Percentiles rank a stretch among this genome's conserved stretches.
Conservation (phyloP, 2,113 vertebrate genomes). For the Phalacrocorax carbo region DNA sequence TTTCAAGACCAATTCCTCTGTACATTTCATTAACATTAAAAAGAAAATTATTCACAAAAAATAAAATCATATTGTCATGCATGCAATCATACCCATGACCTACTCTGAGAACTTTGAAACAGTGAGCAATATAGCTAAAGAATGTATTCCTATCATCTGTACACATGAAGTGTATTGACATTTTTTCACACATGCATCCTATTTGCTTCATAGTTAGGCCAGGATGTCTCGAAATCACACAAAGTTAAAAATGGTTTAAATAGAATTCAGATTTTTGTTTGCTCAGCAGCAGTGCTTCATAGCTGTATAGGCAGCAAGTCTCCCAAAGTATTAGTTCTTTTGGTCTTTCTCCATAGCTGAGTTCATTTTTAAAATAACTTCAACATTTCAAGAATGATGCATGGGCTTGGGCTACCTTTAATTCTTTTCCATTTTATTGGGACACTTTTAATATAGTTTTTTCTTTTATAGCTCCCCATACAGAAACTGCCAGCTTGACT, state of each 20-base stretch:
- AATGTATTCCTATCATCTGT: neutral
- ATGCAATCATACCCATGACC: neutral
- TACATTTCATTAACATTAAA: neutral
- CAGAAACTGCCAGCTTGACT: conserved; percentile 31
- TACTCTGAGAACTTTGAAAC: neutral
- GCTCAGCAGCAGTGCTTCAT: neutral
- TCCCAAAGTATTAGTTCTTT: neutral
- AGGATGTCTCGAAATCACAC: neutral
- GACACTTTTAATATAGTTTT: conserved; percentile 13
- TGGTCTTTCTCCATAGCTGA: neutral
- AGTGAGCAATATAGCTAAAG: neutral
- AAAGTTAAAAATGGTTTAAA: neutral
- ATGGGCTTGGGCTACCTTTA: neutral
- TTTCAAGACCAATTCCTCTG: neutral
- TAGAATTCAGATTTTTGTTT: neutral
- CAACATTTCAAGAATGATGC: neutral
- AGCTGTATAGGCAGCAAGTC: neutral
- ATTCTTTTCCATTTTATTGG: conserved; percentile 16
- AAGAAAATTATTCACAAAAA: neutral
- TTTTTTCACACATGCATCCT: neutral
- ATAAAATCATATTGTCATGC: neutral
- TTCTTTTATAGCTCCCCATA: neutral
- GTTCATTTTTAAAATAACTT: conserved; percentile 5
- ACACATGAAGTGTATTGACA: neutral
- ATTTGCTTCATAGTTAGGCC: neutral